Base-by-base conservation (phyloP, 2,797 vertebrate genomes). In the Brachyrhaphis roseni region DNA sequence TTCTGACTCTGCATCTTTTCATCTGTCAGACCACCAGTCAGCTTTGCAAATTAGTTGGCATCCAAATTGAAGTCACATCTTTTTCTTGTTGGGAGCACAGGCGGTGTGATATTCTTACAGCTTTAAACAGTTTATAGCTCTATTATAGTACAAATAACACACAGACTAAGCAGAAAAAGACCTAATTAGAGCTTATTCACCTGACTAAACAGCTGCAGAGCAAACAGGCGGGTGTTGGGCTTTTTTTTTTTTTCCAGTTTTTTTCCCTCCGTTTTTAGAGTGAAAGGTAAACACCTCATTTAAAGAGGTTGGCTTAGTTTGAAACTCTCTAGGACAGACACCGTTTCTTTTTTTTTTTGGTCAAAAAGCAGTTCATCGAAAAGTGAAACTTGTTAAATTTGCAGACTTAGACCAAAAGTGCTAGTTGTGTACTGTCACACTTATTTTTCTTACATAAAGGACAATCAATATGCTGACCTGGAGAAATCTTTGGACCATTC, bases 161-260 rank as follows among this genome's bases (percentile, higher is more conserved):
- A 68, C 84, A 76, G 81, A 90, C 80, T 84, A 77, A 86, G 86
- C 81, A 90, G 79, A 84, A 89, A 83, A 7, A 55, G 55, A 31
- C 64, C 79, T 66, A 78, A 75, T 84, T 53, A 47, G 71, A 73
- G 43, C 36, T 62, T 74, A 64, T 77, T 92, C 92, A 91, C 92
- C 91, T 92, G 92, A 89, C 83, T 73, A 92, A 93, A 92, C 91
- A 93, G 77, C 83, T 84, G 80, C 87, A 91, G 87, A 91, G 86
- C 76, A 90, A 88, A 87, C 86, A 90, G 78, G 53, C 62, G 78
- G 76, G 57, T 85, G 74, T 85, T 87, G 77, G 72, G 80, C 7
- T 51, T 23, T 20, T 18, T 49, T 8, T 51, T 82, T 78, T 78
- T 10, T 78, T 10, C 1, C 23, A 81, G 57, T 81, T 20, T 74